Evolutionary conservation across 2,888 invertebrate species (phyloP).

Genomic region (Ditylenchus weischeri): DNA sequence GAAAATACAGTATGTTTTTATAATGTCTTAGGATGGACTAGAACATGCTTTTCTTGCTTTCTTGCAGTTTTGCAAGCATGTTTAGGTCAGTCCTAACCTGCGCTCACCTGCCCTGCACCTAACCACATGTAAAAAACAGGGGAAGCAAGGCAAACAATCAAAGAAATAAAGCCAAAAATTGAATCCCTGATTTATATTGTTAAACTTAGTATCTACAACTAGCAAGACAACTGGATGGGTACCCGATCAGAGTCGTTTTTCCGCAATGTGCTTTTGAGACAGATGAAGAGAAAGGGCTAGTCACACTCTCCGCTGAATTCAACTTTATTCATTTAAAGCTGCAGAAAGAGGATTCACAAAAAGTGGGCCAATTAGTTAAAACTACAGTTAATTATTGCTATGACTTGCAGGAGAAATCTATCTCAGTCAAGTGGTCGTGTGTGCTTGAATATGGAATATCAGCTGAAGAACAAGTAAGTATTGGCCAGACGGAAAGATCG

Average conservation of each 20-base stretch:
- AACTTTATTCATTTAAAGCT: conserved; percentile 68
- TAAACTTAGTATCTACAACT: conserved; percentile 72
- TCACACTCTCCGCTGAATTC: conserved; percentile 72
- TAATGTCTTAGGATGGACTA: too few species aligned
- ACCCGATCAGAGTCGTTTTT: conserved; percentile 83
- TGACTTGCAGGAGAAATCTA: conserved; percentile 23
- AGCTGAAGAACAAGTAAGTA: conserved; percentile 12
- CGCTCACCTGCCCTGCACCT: too few species aligned
- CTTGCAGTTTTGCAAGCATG: too few species aligned
- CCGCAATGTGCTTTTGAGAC: conserved; percentile 91
- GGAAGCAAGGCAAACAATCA: too few species aligned
- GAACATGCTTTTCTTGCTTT: too few species aligned
- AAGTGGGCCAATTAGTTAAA: conserved; percentile 7
- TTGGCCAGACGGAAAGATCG: too few species aligned
- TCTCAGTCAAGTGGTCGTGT: conserved; percentile 25
- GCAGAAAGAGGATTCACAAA: conserved; percentile 24
- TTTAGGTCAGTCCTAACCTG: too few species aligned
- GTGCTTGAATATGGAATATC: conserved; percentile 26
- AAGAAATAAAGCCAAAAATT: background rate
- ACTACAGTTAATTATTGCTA: background rate
- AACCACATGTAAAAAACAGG: too few species aligned
- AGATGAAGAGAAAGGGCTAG: conserved; percentile 77
- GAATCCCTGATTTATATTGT: background rate
- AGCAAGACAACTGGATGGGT: conserved; percentile 82
- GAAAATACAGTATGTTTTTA: too few species aligned